A percentile compares a stretch with the other conserved stretches of the same genome.
These are phyloP conservation scores for Cantharis lateralis DNA, from an alignment of 2,888 invertebrate species.

Conservation along the genomic window DNA sequence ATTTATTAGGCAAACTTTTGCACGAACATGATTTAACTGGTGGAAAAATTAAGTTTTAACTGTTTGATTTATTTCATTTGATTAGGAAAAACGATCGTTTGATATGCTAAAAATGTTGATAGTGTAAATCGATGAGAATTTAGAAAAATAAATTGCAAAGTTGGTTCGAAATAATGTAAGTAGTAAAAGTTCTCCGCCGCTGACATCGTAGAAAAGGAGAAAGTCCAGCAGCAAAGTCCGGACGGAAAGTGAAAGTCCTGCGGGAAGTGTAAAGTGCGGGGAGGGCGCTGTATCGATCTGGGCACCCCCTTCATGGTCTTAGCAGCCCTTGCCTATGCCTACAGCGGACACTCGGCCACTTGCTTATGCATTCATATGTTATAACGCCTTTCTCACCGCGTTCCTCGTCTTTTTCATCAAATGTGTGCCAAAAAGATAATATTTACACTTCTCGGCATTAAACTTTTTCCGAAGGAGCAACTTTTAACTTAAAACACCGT, in stretches of 20 bases:
- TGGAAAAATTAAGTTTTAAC: background rate
- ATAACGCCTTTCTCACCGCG: slow-evolving; percentile 32
- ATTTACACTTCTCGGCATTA: slow-evolving; percentile 29
- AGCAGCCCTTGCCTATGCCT: slow-evolving; percentile 44
- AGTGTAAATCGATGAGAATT: background rate
- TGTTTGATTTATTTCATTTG: background rate
- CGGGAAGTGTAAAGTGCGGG: slow-evolving; percentile 57
- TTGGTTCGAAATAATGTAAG: slow-evolving; percentile 1
- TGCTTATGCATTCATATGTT: slow-evolving; percentile 55
- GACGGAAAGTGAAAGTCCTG: slow-evolving; percentile 58
- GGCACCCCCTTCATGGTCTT: slow-evolving; percentile 46
- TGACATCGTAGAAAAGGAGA: slow-evolving; percentile 39
- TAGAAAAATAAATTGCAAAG: background rate
- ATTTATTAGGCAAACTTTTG: background rate
- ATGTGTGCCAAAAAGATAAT: slow-evolving; percentile 32
- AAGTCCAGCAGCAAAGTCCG: slow-evolving; percentile 44
- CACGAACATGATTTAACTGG: background rate
- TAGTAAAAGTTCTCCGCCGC: slow-evolving; percentile 25
- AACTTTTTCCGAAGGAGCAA: slow-evolving; percentile 19
- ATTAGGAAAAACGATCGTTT: background rate
- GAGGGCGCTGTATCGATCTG: slow-evolving; percentile 53
- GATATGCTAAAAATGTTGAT: background rate
- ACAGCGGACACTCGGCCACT: slow-evolving; percentile 52
- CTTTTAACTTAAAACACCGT: background rate
- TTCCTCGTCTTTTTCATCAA: slow-evolving; percentile 30